A percentile compares a stretch with the other conserved stretches of the same genome.
These are phyloP conservation scores for Enteromius paludinosus DNA, from an alignment of 2,797 vertebrate genomes.

Conservation along the genomic window DNA sequence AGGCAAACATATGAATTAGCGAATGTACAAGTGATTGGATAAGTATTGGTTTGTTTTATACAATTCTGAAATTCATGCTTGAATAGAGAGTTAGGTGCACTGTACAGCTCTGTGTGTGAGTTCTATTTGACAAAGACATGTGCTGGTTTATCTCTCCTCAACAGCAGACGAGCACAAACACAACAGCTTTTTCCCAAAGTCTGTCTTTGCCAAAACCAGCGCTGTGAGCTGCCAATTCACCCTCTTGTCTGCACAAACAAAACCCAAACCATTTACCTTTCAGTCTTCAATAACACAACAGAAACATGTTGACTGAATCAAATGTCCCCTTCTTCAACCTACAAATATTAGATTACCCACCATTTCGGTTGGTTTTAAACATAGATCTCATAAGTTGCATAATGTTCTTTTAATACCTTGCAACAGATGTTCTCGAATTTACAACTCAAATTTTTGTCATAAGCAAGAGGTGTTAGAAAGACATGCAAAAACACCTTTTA, in stretches of 20 bases:
- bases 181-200: constrained; percentile 70
- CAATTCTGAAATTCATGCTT: background rate
- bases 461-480: background rate
- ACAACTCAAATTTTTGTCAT: background rate
- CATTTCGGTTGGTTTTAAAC: background rate
- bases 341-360: background rate
- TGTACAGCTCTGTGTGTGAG: constrained; percentile 55
- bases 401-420: background rate
- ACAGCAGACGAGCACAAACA: constrained; percentile 78
- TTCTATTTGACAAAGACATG: constrained; percentile 70
- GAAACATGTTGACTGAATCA: constrained; percentile 33
- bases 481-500: background rate
- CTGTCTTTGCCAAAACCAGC: constrained; percentile 74
- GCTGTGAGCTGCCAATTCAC: constrained; percentile 74
- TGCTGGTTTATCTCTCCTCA: constrained; percentile 78
- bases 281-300: constrained; percentile 37
- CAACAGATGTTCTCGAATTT: constrained; percentile 11
- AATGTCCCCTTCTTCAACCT: constrained; percentile 26
- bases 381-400: background rate
- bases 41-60: background rate
- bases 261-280: constrained; percentile 50
- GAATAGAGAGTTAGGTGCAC: constrained; percentile 24
- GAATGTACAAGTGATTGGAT: background rate
- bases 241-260: constrained; percentile 69
- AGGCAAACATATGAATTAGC: background rate